phyloP scores from a whole-genome alignment of 2,113 vertebrate genomes.

The Fulmarus glacialis region DNA sequence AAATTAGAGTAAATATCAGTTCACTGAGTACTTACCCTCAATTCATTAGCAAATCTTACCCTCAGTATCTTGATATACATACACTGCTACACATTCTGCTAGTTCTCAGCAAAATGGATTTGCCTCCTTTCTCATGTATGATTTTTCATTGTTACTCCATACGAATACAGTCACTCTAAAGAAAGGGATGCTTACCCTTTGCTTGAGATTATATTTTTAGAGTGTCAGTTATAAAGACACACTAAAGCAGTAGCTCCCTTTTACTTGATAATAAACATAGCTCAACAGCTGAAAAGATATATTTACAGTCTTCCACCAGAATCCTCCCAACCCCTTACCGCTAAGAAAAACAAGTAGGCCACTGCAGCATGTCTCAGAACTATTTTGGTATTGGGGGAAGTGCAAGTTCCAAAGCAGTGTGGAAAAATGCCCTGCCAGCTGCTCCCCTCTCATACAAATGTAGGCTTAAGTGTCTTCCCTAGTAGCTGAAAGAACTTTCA shows the following conservation, averaged over 20 bases:
- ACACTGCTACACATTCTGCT: background rate
- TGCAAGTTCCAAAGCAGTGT: slow-evolving; percentile 42
- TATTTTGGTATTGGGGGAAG: slow-evolving; percentile 59
- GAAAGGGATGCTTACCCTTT: slow-evolving; percentile 25
- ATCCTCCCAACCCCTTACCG: slow-evolving; percentile 36
- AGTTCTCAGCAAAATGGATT: background rate
- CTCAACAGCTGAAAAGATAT: slow-evolving; percentile 67
- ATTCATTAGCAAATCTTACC: background rate
- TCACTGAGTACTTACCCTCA: background rate
- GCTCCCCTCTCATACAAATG: background rate
- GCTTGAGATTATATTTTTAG: slow-evolving; percentile 50
- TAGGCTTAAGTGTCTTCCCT: background rate
- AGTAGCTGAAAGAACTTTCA: background rate
- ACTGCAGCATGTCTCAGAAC: slow-evolving; percentile 42
- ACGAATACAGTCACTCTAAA: background rate
- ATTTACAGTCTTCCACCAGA: slow-evolving; percentile 60
- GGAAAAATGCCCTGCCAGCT: slow-evolving; percentile 61
- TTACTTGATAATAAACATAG: slow-evolving; percentile 60
- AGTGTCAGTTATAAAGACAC: slow-evolving; percentile 42
- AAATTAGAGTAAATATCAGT: background rate
- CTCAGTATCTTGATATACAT: background rate
- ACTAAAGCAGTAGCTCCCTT: slow-evolving; percentile 44
- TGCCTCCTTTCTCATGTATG: background rate
- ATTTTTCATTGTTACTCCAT: background rate
- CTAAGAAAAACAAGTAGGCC: slow-evolving; percentile 59